A percentile compares a stretch with the other conserved stretches of the same genome.
phyloP scores from a whole-genome alignment of 2,113 vertebrate species.

The Setophaga petechia region DNA sequence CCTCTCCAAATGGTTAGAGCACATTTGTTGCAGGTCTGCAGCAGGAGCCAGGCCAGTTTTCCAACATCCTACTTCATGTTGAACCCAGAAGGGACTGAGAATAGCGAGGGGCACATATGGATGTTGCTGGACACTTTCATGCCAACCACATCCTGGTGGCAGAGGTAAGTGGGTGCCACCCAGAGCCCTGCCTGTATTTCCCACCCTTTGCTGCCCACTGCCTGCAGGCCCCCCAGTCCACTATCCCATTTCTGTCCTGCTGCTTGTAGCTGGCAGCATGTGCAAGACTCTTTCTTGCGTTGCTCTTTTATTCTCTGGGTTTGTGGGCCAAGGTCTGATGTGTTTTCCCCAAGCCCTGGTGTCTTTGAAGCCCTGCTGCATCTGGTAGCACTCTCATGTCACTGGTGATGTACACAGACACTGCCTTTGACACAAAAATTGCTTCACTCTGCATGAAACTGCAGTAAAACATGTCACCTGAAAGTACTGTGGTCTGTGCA shows the following conservation, averaged over 20 bases:
- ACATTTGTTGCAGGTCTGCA: background rate
- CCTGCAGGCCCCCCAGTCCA: background rate
- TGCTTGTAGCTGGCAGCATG: background rate
- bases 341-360: accelerated
- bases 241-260: background rate
- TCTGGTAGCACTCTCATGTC: background rate
- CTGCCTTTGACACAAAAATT: background rate
- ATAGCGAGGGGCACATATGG: background rate
- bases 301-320: background rate
- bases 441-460: background rate
- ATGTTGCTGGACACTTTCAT: too few species aligned
- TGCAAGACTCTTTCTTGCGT: background rate
- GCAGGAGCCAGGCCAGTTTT: background rate
- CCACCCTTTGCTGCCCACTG: background rate
- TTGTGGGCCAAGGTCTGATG: background rate
- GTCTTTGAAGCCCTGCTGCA: background rate
- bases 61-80: background rate
- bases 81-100: background rate
- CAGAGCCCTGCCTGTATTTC: background rate
- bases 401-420: background rate
- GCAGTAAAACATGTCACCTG: background rate
- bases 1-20: background rate
- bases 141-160: background rate
- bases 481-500: background rate
- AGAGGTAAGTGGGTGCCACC: background rate